Evolutionary conservation across 2,113 vertebrate species (phyloP), one percentile per base, ranked within the genome.

Genomic region (Colistium nudipinnis): DNA sequence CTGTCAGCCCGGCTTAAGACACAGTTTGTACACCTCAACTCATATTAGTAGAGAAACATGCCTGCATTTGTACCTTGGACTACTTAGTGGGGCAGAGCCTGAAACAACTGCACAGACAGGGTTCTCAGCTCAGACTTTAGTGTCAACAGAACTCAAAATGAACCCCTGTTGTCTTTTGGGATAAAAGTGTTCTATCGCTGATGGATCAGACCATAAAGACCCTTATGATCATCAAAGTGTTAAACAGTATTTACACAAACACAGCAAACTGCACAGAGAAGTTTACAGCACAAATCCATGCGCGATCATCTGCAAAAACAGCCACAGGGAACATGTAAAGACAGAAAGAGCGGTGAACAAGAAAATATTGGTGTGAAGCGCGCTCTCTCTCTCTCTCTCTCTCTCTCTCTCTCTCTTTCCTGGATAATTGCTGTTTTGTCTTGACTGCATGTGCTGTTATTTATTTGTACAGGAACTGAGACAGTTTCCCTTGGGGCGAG

Each of bases 361-460:
- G 31, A 72, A 87, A 88, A 88, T 89, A 90, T 87, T 84, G 87
- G 16, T 62, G 79, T 74, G 57, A 73, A 38, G 75, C 74, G 61
- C 45, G 83, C 78, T 76, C 73, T 62, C 64, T 80, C 77, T 74
- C 86, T 77, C 84, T 76, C 78, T 81, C 87, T 74, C 79, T 78
- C 62, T 49, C 53, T 82, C 76, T 66, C 74, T 41, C 71, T 73
- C 77, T 70, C 86, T 71, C 83, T 77, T 78, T 88, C 85, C 82
- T 80, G 75, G 91, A 91, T 94, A 94, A 93, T 92, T 92, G 91
- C 92, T 93, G 91, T 94, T 94, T 93, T 94, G 91, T 92, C 89
- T 90, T 86, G 56, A 78, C 81, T 85, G 67, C 61, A 60, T 83
- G 76, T 76, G 70, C 74, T 84, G 80, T 88, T 85, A 87, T 88